Base-by-base conservation (phyloP, 2,113 vertebrate genomes). In the Misgurnus mizolepis region DNA sequence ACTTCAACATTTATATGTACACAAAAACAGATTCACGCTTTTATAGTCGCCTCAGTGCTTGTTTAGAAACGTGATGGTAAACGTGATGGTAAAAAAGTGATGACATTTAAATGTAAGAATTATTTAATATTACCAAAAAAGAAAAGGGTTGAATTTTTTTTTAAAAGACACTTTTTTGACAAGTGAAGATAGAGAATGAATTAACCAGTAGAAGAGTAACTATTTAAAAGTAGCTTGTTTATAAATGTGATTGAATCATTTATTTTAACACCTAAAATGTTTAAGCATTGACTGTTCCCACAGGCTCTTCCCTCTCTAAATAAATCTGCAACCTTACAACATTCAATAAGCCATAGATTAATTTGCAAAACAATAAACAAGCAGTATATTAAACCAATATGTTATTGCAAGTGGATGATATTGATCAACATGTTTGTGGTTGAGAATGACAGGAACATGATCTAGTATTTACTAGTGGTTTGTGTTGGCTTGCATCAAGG, bases 281-380 rank as follows among this genome's bases (percentile, higher is more conserved):
- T 89, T 91, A 92, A 92, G 89, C 91, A 93, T 93, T 88, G 92
- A 92, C 89, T 86, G 90, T 92, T 93, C 91, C 89, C 91, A 92
- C 88, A 89, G 86, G 83, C 83, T 86, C 86, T 85, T 89, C 87
- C 81, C 85, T 85, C 82, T 79, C 77, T 85, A 85, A 89, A 92
- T 92, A 90, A 91, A 89, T 90, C 88, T 87, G 78, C 66, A 84
- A 67, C 86, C 78, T 79, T 77, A 80, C 80, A 83, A 60, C 74
- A 90, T 64, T 92, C 85, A 82, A 91, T 89, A 87, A 10, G 0
- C 66, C 85, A 89, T 90, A 81, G 90, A 91, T 89, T 91, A 87
- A 80, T 91, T 78, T 84, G 68, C 83, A 83, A 83, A 84, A 82
- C 79, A 85, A 90, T 87, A 90, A 92, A 91, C 90, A 91, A 89